Conservation (phyloP, 2,888 invertebrate genomes). For the Lycaena phlaeas region DNA sequence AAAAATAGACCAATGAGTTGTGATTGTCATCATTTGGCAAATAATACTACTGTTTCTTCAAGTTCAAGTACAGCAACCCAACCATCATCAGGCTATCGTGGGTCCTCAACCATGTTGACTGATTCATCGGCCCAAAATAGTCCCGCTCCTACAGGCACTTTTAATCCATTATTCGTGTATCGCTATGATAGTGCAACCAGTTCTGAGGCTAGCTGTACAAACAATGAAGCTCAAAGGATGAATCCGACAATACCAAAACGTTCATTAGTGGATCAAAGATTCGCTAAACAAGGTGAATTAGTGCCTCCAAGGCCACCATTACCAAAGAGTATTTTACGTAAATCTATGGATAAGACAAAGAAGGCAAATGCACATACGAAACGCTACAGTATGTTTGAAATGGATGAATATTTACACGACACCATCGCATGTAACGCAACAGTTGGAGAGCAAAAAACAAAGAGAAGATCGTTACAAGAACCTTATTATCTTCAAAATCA, state of each 20-base stretch:
- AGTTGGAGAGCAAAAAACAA: conserved; percentile 68
- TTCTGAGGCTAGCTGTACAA: conserved; percentile 80
- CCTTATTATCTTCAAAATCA: conserved; percentile 76
- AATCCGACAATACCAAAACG: conserved; percentile 78
- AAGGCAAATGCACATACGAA: conserved; percentile 69
- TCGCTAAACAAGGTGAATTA: conserved; percentile 59
- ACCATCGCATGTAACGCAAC: conserved; percentile 53
- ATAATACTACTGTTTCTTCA: conserved; percentile 74
- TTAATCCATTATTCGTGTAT: conserved; percentile 85
- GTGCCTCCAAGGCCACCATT: conserved; percentile 81
- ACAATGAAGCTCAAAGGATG: conserved; percentile 58
- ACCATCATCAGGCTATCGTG: conserved; percentile 89
- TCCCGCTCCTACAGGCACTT: conserved; percentile 72
- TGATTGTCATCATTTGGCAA: conserved; percentile 70
- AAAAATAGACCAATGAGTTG: conserved; percentile 75
- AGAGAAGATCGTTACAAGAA: conserved; percentile 83
- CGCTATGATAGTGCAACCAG: conserved; percentile 84
- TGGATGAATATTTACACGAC: conserved; percentile 73
- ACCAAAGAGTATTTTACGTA: conserved; percentile 81
- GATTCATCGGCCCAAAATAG: conserved; percentile 83
- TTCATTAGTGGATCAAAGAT: conserved; percentile 73
- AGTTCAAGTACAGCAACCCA: conserved; percentile 83
- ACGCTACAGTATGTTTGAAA: conserved; percentile 87
- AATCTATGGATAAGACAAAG: conserved; percentile 71
- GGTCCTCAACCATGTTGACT: conserved; percentile 86